Evolutionary conservation across 2,797 vertebrate genomes (phyloP), one percentile per base, ranked within the genome.

Genomic region (Lophotriccus pileatus): DNA sequence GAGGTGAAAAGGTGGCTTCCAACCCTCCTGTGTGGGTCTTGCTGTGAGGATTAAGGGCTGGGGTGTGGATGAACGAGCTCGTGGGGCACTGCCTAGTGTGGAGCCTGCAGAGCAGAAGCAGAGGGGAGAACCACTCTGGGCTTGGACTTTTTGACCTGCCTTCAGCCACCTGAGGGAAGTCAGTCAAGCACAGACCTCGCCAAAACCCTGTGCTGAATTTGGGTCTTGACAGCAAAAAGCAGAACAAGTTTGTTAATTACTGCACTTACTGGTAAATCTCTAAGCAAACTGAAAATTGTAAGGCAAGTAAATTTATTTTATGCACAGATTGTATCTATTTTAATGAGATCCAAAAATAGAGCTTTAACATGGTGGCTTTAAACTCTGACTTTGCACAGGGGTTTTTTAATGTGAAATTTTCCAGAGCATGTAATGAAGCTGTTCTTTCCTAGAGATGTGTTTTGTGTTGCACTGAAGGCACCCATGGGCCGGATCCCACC

Each of bases 321-420:
- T 75, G 52, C 36, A 16, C 49, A 93, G 95, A 96, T 97, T 93
- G 52, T 87, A 91, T 97, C 90, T 93, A 87, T 96, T 95, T 93
- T 95, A 97, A 95, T 95, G 82, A 93, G 70, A 84, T 70, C 74
- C 64, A 78, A 93, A 95, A 89, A 92, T 88, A 97, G 91, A 90
- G 5, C 25, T 91, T 90, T 86, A 73, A 49, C 25, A 1, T 32
- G 17, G 69, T 70, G 53, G 55, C 34, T 92, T 90, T 76, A 90
- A 91, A 60, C 47, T 91, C 74, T 92, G 82, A 82, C 7, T 0
- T 53, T 85, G 72, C 69, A 85, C 8, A 64, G n/a, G 1, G 2
- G 4, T 79, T 84, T 87, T 94, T 82, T 49, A 59, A 53, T 72
- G 30, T 64, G 63, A 89, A 91, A 34, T 43, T 81, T 93, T 73